Evolutionary conservation across 2,888 invertebrate species (phyloP).

Genomic region (Diploptera punctata): DNA sequence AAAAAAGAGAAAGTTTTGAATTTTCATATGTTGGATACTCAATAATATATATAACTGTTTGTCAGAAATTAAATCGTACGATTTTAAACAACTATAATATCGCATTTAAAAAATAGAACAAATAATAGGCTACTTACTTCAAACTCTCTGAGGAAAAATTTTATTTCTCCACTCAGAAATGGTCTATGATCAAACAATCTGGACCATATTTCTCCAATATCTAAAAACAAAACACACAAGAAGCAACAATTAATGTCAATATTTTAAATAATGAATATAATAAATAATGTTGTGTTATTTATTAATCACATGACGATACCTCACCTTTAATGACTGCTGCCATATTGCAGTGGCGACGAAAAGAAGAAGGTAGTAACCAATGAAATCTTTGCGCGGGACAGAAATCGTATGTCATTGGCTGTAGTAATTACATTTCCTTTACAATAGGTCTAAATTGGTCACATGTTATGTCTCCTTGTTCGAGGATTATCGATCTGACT

Average conservation of each 20-base stretch:
- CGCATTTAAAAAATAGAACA: too few species aligned
- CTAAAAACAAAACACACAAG: constrained; percentile 58
- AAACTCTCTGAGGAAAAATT: constrained; percentile 82
- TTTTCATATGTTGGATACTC: too few species aligned
- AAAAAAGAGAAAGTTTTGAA: too few species aligned
- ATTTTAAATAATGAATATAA: background rate
- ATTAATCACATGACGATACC: constrained; percentile 44
- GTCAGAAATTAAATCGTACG: too few species aligned
- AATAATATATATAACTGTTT: too few species aligned
- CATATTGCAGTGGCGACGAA: constrained; percentile 48
- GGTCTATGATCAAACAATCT: constrained; percentile 87
- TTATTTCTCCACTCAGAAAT: constrained; percentile 86
- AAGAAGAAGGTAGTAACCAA: background rate
- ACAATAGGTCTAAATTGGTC: background rate
- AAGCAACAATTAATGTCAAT: background rate
- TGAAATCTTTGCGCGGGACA: background rate
- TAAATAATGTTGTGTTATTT: background rate
- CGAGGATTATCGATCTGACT: background rate
- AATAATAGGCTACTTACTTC: constrained; percentile 71
- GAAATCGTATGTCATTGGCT: background rate
- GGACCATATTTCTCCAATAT: constrained; percentile 82
- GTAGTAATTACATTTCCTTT: background rate
- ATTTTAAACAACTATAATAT: too few species aligned
- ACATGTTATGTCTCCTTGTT: too few species aligned
- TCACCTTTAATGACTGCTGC: constrained; percentile 55